Evolutionary conservation across 2,113 vertebrate species (phyloP).

Genomic region (Riparia riparia): DNA sequence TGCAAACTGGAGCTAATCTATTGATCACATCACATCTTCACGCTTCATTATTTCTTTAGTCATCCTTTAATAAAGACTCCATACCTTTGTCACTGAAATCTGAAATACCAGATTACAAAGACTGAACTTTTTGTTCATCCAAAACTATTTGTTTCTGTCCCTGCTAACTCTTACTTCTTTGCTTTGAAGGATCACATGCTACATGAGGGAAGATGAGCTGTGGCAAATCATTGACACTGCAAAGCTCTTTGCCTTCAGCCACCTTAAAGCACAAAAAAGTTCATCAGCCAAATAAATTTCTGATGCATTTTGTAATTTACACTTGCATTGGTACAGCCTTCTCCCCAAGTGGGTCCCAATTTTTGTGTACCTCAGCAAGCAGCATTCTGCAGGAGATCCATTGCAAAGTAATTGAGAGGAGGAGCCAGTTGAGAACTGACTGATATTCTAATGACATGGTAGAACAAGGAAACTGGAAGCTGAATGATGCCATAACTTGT

Average conservation of each 20-base stretch:
- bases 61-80: background rate
- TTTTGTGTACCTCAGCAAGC: background rate
- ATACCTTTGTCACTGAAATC: background rate
- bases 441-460: background rate
- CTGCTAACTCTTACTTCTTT: background rate
- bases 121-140: background rate
- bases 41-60: slow-evolving; percentile 24
- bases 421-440: background rate
- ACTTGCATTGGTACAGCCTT: fast-evolving
- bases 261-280: background rate
- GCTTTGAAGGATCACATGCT: background rate
- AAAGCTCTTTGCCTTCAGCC: background rate
- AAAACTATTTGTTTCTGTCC: background rate
- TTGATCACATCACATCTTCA: background rate
- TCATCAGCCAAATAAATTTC: background rate
- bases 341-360: background rate
- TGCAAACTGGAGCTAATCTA: slow-evolving; percentile 38
- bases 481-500: background rate
- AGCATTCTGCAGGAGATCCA: background rate
- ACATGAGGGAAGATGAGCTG: background rate
- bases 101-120: slow-evolving; percentile 8
- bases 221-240: background rate
- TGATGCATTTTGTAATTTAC: background rate
- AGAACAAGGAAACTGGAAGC: background rate
- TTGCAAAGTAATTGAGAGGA: background rate